These are phyloP conservation scores for Cremastobaeus sp. DNA, from an alignment of 2,888 invertebrate genomes.

Conservation along the genomic window DNA sequence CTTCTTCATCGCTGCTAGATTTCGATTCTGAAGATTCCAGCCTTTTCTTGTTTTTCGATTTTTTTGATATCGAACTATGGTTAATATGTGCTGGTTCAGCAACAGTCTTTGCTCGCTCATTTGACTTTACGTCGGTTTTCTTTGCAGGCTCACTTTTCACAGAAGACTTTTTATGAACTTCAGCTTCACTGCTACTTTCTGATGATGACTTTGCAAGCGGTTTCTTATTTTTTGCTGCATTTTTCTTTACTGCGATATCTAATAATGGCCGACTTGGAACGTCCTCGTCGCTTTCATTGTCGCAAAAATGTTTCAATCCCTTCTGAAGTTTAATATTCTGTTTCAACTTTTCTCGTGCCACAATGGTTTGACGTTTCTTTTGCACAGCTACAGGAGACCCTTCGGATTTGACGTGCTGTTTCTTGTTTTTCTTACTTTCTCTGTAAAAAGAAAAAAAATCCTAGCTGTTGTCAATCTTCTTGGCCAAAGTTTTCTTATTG, in stretches of 20 bases:
- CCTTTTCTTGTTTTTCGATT: not conserved
- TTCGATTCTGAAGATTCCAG: not conserved
- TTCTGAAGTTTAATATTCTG: conserved; percentile 7
- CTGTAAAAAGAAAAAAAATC: conserved; percentile 50
- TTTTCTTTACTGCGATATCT: not conserved
- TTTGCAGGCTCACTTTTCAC: too few relatives aligned
- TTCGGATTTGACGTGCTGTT: conserved; percentile 13
- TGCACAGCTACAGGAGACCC: not conserved
- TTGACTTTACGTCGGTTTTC: too few relatives aligned
- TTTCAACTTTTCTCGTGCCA: not conserved
- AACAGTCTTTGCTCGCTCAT: too few relatives aligned
- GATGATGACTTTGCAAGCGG: too few relatives aligned
- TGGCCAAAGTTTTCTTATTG: too few relatives aligned
- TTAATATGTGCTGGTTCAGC: too few relatives aligned
- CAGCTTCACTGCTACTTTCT: not conserved
- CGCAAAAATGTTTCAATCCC: not conserved
- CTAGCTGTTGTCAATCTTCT: too few relatives aligned
- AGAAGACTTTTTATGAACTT: too few relatives aligned
- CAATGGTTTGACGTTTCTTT: conserved; percentile 1
- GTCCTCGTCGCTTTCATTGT: conserved; percentile 1
- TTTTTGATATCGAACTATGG: not conserved
- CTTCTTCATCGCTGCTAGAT: not conserved
- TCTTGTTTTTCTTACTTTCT: conserved; percentile 26
- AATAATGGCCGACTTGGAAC: too few relatives aligned
- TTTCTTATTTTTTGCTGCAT: not conserved